Base-by-base conservation (phyloP, 2,888 invertebrate species). In the Drosophila picticornis region DNA sequence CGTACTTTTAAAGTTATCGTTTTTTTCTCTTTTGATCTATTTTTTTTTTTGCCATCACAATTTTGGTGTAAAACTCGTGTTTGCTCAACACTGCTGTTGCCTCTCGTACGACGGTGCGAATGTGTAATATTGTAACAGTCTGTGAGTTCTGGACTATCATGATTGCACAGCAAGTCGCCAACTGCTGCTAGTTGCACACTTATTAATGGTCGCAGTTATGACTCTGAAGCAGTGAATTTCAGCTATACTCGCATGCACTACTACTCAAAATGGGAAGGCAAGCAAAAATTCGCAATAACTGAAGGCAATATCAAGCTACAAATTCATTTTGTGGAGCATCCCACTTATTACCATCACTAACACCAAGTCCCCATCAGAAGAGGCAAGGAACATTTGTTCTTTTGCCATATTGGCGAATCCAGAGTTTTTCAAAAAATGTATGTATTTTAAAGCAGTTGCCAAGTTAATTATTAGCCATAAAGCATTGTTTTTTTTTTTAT, bases 51-150 rank as follows among this genome's bases (percentile, higher is more conserved):
- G 4, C n/a, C 56, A 36, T 46, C 32, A 57, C 53, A 58, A 53
- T 76, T 73, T 48, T 31, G 29, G 32, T 79, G 40, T 64, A 74
- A 64, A 51, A 55, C 55, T 58, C 46, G 38, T 68, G 58, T 62
- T 66, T 25, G 43, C 46, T 32, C 48, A 57, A 19, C 34, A 34
- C 29, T 40, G 32, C 29, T 40, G 19, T 32, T 31, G 22, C 19
- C 7, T 38, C 9, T 34, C 36, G 56, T 62, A 68, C 80, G 72
- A 65, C 76, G 60, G 16, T 52, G 80, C 88, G 80, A 82, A 80
- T 82, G 77, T 65, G 83, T 65, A 72, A 82, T 82, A 60, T n/a
- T 29, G 34, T 46, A 55, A 38, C 34, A 3, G 22, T 29, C 56
- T 63, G 36, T 22, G 22, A n/a, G 58, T 34, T 29, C 40, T 56